These are phyloP conservation scores for Patella depressa DNA, from an alignment of 2,888 invertebrate genomes.

Conservation along the genomic window DNA sequence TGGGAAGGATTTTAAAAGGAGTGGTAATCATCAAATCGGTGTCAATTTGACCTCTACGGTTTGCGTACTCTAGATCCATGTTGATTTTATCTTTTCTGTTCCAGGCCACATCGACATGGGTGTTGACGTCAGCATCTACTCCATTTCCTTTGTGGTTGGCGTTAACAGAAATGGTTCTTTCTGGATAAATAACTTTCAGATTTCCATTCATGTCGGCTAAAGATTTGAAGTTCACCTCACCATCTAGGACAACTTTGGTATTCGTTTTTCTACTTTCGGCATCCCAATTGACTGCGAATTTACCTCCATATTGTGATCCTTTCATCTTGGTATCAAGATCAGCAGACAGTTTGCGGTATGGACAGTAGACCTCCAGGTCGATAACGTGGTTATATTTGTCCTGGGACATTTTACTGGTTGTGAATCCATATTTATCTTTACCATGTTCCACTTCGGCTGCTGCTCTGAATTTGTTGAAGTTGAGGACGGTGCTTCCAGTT, in stretches of 20 bases:
- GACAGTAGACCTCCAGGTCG: constrained; percentile 37
- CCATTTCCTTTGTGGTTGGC: constrained; percentile 36
- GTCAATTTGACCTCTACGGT: background rate
- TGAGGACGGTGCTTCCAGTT: background rate
- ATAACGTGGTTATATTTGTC: constrained; percentile 25
- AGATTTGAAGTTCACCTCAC: constrained; percentile 34
- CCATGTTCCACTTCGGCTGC: constrained; percentile 32
- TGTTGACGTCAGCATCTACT: constrained; percentile 30
- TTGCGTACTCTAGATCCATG: background rate
- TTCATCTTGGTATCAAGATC: constrained; percentile 29
- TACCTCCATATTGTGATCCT: constrained; percentile 30
- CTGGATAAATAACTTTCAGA: constrained; percentile 40
- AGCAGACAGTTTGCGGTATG: constrained; percentile 38
- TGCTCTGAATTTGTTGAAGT: constrained; percentile 22
- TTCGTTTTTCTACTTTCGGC: constrained; percentile 42
- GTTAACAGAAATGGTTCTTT: constrained; percentile 34
- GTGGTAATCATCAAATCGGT: background rate
- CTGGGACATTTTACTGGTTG: constrained; percentile 22
- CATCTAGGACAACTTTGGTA: constrained; percentile 38
- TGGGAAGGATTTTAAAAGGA: background rate
- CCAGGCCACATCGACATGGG: constrained; percentile 47
- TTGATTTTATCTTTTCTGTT: constrained; percentile 39
- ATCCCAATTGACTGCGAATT: constrained; percentile 51
- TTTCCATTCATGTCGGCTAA: constrained; percentile 40
- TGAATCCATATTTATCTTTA: constrained; percentile 30